These are phyloP conservation scores for Phallusia fumigata DNA, from an alignment of 23 tunicate species.

Conservation along the genomic window DNA sequence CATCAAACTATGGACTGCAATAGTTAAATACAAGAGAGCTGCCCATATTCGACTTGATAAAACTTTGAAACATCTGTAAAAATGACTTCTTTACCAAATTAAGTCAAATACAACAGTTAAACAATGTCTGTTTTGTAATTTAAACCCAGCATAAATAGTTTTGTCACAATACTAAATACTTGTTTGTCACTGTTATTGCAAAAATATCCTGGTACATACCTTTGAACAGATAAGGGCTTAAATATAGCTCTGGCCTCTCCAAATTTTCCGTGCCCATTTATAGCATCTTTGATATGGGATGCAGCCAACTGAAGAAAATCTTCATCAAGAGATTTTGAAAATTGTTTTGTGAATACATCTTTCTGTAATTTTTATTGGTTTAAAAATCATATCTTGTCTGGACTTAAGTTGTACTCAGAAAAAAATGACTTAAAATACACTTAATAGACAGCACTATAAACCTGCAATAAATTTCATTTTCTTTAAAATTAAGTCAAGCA, in stretches of 20 bases:
- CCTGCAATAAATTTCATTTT: no score
- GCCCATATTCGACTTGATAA: conserved; percentile 78
- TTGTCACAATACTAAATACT: no score
- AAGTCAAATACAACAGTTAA: neutral
- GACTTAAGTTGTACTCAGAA: no score
- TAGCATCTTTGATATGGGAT: conserved; percentile 89
- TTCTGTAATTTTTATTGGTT: conserved; percentile 22
- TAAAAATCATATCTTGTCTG: no score
- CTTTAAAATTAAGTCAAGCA: neutral
- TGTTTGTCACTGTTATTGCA: no score
- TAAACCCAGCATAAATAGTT: no score
- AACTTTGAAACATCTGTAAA: conserved; percentile 56
- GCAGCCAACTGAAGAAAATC: conserved; percentile 80
- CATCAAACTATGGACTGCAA: conserved; percentile 72
- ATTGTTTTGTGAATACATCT: conserved; percentile 32
- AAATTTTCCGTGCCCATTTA: conserved; percentile 77
- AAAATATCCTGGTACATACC: no score
- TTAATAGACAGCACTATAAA: no score
- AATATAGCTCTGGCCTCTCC: conserved; percentile 84
- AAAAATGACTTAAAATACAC: no score
- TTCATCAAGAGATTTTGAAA: conserved; percentile 38
- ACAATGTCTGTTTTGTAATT: no score
- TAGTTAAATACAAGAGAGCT: conserved; percentile 51
- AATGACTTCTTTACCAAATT: neutral
- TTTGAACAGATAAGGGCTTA: conserved; percentile 56